phyloP scores from a whole-genome alignment of 2,888 invertebrate genomes.

The Agonum fuliginosum region DNA sequence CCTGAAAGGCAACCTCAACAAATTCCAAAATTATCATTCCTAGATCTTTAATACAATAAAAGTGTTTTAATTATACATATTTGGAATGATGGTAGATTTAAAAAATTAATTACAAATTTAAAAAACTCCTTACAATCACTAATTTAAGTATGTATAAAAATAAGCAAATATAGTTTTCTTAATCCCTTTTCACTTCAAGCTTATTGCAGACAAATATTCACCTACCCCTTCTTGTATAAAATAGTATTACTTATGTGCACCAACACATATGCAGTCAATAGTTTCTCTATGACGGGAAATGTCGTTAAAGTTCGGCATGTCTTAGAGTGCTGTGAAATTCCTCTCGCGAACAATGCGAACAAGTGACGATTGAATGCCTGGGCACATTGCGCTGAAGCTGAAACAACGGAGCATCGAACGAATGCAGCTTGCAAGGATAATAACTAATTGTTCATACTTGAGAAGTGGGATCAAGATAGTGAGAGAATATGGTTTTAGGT shows the following conservation, averaged over 20 bases:
- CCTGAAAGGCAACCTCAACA: too few relatives aligned
- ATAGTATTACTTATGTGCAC: background rate
- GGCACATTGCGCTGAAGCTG: background rate
- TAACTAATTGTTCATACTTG: conserved; percentile 8
- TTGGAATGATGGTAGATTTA: background rate
- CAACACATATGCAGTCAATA: conserved; percentile 30
- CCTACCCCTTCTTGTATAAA: background rate
- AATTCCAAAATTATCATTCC: too few relatives aligned
- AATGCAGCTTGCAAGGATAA: background rate
- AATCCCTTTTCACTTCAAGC: background rate
- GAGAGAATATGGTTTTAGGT: too few relatives aligned
- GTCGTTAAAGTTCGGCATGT: conserved; percentile 42
- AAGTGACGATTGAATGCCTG: conserved; percentile 35
- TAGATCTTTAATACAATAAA: too few relatives aligned
- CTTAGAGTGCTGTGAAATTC: conserved; percentile 26
- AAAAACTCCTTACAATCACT: too few relatives aligned
- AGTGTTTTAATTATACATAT: too few relatives aligned
- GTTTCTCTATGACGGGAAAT: conserved; percentile 28
- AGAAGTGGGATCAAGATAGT: background rate
- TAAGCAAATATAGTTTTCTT: too few relatives aligned
- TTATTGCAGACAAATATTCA: background rate
- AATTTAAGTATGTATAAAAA: too few relatives aligned
- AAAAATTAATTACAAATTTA: too few relatives aligned
- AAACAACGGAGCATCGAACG: background rate
- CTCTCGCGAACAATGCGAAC: conserved; percentile 28